Conservation (phyloP, 1,140 invertebrate species). For the Aphelinus atriplicis region DNA sequence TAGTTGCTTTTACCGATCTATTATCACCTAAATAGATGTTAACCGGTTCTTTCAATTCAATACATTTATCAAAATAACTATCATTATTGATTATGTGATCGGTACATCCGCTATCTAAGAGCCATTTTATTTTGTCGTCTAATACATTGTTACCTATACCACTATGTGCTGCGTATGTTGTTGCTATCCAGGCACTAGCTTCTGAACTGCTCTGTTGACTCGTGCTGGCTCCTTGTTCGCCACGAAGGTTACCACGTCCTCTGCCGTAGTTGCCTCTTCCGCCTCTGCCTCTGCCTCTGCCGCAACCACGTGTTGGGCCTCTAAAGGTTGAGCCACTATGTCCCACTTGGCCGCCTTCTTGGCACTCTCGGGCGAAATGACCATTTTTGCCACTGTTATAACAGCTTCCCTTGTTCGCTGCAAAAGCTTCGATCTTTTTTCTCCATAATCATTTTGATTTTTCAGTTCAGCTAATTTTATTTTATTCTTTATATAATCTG, state of each 20-base stretch:
- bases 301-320: neutral
- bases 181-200: slow-evolving; percentile 7
- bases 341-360: neutral
- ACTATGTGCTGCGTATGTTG: neutral
- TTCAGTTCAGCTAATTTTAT: slow-evolving; percentile 54
- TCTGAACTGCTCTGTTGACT: neutral
- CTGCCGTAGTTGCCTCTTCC: slow-evolving; percentile 17
- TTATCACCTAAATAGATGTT: slow-evolving; percentile 30
- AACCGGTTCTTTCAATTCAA: slow-evolving; percentile 27
- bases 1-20: slow-evolving; percentile 28
- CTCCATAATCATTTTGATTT: slow-evolving; percentile 47
- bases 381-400: slow-evolving; percentile 39
- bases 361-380: slow-evolving; percentile 8
- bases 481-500: slow-evolving; percentile 57
- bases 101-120: slow-evolving; percentile 37
- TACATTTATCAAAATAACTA: slow-evolving; percentile 19
- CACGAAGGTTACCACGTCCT: neutral
- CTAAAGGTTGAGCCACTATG: neutral
- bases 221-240: neutral
- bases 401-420: slow-evolving; percentile 41
- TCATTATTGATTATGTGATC: slow-evolving; percentile 39
- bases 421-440: slow-evolving; percentile 26
- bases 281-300: neutral
- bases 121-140: slow-evolving; percentile 23
- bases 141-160: neutral